Conservation (phyloP, 2,113 vertebrate species). For the Motacilla alba region DNA sequence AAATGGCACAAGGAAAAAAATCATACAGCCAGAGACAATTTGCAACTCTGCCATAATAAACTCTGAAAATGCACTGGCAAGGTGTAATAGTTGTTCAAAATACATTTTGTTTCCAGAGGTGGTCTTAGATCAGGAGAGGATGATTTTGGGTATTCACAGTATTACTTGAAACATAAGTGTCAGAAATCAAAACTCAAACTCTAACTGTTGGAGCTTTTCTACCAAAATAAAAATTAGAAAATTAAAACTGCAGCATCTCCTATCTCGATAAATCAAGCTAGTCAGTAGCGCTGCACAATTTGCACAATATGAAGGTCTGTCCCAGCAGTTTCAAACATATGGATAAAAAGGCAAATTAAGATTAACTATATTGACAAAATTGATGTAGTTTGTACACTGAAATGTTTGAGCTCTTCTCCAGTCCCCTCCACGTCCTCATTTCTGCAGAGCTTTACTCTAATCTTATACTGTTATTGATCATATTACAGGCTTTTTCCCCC, state of each 20-base stretch:
- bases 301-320: not conserved
- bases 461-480: conserved; percentile 38
- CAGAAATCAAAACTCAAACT: not conserved
- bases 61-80: not conserved
- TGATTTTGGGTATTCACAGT: fast-evolving
- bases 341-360: not conserved
- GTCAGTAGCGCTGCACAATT: not conserved
- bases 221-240: not conserved
- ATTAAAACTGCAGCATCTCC: not conserved
- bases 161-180: not conserved
- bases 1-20: not conserved
- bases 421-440: not conserved
- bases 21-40: not conserved
- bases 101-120: not conserved
- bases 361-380: not conserved
- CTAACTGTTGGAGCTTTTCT: not conserved
- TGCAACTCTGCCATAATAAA: not conserved
- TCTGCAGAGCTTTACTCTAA: not conserved
- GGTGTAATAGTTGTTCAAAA: not conserved
- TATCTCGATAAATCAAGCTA: not conserved
- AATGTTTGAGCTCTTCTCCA: not conserved
- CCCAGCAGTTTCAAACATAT: not conserved
- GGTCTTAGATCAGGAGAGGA: not conserved
- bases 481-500: not conserved
- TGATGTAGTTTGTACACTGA: not conserved